These are phyloP conservation scores for Hydropotes inermis DNA, from an alignment of 2,113 vertebrate species.

Conservation along the genomic window DNA sequence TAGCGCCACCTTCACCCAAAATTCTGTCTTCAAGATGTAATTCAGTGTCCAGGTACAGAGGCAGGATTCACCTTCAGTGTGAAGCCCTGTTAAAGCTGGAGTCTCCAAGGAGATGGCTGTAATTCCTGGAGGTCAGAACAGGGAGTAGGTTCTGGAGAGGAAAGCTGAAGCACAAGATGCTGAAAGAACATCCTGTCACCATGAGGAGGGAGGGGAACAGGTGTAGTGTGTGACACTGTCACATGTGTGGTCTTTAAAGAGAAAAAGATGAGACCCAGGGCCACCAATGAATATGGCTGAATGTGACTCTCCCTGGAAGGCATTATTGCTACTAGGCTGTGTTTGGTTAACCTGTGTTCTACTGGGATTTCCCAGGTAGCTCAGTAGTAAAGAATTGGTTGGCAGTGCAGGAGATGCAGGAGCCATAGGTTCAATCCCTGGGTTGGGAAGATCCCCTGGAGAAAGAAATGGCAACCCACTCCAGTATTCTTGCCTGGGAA, in stretches of 20 bases:
- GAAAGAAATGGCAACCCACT: background rate
- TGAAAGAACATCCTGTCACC: background rate
- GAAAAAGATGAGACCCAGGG: background rate
- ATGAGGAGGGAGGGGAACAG: too few species aligned
- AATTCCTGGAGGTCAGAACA: background rate
- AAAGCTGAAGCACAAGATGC: background rate
- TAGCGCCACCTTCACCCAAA: background rate
- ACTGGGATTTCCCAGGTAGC: background rate
- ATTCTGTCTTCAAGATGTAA: background rate
- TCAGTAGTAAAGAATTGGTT: background rate
- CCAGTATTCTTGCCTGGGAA: background rate
- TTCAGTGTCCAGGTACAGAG: background rate
- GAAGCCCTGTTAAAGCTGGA: background rate
- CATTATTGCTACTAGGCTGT: too few species aligned
- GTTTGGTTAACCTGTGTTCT: background rate
- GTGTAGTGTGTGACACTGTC: background rate
- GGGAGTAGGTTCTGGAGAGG: background rate
- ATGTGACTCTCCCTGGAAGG: background rate
- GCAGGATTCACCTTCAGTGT: background rate
- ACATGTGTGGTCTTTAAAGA: background rate
- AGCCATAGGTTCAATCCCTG: background rate
- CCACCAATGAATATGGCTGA: accelerated
- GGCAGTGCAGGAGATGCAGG: background rate
- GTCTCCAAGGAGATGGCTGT: background rate
- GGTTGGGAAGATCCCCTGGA: background rate